Evolutionary conservation across 1,140 invertebrate genomes (phyloP), one percentile per base, ranked within the genome.

Genomic region (Drosophila virilis): DNA sequence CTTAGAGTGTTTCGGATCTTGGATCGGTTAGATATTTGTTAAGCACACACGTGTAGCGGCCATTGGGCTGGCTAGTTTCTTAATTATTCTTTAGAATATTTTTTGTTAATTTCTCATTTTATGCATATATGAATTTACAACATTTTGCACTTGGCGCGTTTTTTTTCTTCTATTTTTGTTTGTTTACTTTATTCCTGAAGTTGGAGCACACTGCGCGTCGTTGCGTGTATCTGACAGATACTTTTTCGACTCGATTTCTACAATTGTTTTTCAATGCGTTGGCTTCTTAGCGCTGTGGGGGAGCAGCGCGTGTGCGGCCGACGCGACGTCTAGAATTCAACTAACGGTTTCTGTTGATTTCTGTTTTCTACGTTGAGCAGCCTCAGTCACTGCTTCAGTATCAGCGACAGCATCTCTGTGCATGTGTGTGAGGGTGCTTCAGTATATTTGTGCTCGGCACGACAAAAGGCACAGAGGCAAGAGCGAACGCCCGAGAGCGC

Each of bases 271-370:
- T 59, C 35, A 65, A 51, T 84, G 72, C 73, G 83, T 89, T 86
- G 78, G 72, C 72, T 77, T 81, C 33, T 78, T 50, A 60, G 71
- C 77, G 83, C 77, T 83, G 71, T 78, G 80, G 77, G 74, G 74
- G 70, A 84, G 83, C 83, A 88, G 77, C 90, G 86, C 86, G 90
- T 90, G 90, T 91, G 90, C 76, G 92, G 77, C 83, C 88, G 86
- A 82, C 91, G 91, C 91, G 91, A 92, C 86, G 91, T 91, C 78
- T 88, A 80, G 76, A 82, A 79, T 90, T 68, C 74, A 80, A 88
- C 84, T 88, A 80, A 88, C 62, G 50, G 51, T 61, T 70, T 69
- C 38, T 74, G 70, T 76, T 78, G 45, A 64, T 78, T 76, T 77
- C 73, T 77, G 75, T 77, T 68, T 68, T 33, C 57, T 61, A 61